phyloP scores from a whole-genome alignment of 1,140 invertebrate genomes.

The Zaprionus davidi region DNA sequence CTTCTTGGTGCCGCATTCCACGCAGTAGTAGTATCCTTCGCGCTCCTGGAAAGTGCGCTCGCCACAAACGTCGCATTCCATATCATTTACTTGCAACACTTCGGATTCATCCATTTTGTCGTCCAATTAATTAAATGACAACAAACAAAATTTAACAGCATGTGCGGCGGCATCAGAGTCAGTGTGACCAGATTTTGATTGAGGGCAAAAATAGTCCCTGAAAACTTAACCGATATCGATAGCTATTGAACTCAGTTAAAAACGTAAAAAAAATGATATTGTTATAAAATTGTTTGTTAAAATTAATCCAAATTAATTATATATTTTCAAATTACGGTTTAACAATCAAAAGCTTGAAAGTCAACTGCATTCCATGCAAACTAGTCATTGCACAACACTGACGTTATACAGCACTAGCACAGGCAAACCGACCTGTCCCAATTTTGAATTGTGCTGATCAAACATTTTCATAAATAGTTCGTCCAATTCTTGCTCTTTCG shows the following conservation, averaged over 20 bases:
- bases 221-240: constrained; percentile 12
- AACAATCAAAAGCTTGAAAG: not conserved
- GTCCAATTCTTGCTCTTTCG: constrained; percentile 21
- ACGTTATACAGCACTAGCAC: constrained; percentile 22
- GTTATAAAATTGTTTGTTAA: no score
- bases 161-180: not conserved
- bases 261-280: no score
- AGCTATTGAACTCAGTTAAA: not conserved
- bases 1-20: constrained; percentile 84
- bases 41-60: constrained; percentile 84
- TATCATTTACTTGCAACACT: constrained; percentile 52
- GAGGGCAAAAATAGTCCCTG: not conserved
- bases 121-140: not conserved
- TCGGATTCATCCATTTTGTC: constrained; percentile 51
- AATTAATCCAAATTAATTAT: not conserved
- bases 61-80: constrained; percentile 84
- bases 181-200: not conserved
- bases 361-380: not conserved
- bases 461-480: constrained; percentile 29
- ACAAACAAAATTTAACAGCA: not conserved
- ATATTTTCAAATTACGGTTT: not conserved
- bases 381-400: not conserved
- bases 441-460: constrained; percentile 35
- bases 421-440: constrained; percentile 39
- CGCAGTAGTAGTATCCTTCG: constrained; percentile 86